Conservation (phyloP, 2,113 vertebrate genomes). For the Dipodomys stephensi region DNA sequence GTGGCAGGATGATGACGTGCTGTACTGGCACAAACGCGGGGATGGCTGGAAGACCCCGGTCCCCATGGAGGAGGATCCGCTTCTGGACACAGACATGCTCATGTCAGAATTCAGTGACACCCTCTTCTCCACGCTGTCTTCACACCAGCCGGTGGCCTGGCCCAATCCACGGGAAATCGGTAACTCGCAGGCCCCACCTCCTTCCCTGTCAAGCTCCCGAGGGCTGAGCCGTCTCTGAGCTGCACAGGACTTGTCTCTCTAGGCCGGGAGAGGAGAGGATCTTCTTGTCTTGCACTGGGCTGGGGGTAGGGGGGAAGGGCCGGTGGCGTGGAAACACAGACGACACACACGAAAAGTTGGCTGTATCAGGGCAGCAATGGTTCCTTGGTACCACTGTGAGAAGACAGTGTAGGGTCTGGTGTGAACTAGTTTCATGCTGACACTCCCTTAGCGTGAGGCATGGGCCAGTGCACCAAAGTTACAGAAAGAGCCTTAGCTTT, state of each 20-base stretch:
- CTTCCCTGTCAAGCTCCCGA: background rate
- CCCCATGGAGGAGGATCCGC: conserved; percentile 96
- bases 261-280: too few species aligned
- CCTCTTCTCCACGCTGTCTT: conserved; percentile 95
- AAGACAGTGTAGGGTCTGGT: background rate
- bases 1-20: conserved; percentile 93
- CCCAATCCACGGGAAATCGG: conserved; percentile 97
- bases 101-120: conserved; percentile 98
- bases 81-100: conserved; percentile 96
- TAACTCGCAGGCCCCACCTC: conserved; percentile 67
- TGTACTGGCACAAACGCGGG: conserved; percentile 86
- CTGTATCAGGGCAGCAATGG: background rate
- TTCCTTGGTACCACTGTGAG: background rate
- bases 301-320: background rate
- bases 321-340: too few species aligned
- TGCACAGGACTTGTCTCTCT: background rate
- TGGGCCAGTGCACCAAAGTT: background rate
- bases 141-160: conserved; percentile 94
- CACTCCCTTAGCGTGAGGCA: background rate
- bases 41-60: conserved; percentile 90
- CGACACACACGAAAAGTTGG: background rate
- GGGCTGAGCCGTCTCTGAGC: background rate
- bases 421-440: background rate
- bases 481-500: too few species aligned
- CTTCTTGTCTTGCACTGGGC: background rate